Conservation (phyloP, 1,140 invertebrate species). For the Platyscapa corneri region DNA sequence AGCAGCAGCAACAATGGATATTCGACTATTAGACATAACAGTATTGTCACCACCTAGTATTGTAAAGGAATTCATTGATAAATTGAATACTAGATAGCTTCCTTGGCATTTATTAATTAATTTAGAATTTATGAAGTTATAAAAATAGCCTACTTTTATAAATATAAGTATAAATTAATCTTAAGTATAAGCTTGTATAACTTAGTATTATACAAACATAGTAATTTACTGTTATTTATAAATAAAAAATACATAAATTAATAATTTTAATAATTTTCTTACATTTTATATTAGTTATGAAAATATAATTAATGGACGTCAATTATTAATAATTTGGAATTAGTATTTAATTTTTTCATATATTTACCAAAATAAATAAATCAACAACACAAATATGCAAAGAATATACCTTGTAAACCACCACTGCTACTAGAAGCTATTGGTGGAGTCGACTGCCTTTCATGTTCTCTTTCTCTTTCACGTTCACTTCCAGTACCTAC, state of each 20-base stretch:
- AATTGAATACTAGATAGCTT: not conserved
- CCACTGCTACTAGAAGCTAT: conserved; percentile 64
- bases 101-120: not conserved
- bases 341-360: too few species aligned
- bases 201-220: too few species aligned
- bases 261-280: too few species aligned
- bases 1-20: conserved; percentile 61
- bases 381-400: not conserved
- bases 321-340: too few species aligned
- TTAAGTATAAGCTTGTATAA: not conserved
- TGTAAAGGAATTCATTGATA: conserved; percentile 1
- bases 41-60: conserved; percentile 60
- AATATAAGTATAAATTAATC: too few species aligned
- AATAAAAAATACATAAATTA: too few species aligned
- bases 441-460: conserved; percentile 69
- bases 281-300: too few species aligned
- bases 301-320: too few species aligned
- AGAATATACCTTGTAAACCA: conserved; percentile 63
- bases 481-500: conserved; percentile 54
- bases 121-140: too few species aligned
- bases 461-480: conserved; percentile 68
- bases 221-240: too few species aligned
- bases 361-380: too few species aligned
- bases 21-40: conserved; percentile 64
- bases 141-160: too few species aligned